Base-by-base conservation (phyloP, 2,888 invertebrate species). In the Nephrotoma flavescens region DNA sequence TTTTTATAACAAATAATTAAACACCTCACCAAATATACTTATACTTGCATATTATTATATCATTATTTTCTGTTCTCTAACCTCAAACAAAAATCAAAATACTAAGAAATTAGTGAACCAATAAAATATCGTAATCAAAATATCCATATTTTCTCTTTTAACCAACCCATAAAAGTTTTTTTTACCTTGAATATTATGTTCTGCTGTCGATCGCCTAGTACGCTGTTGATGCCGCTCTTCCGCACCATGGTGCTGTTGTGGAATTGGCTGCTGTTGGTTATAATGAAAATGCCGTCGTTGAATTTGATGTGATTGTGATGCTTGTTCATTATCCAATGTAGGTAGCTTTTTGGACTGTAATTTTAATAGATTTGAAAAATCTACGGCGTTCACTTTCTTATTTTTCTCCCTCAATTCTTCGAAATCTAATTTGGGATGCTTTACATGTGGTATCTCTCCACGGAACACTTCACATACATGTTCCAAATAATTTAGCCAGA, bases 401-500 rank as follows among this genome's bases (percentile, higher is more conserved):
- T 90, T 90, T 87, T 91, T 91, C 83, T 91, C 91, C 3, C 91
- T 90, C 87, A 92, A 88, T 87, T 92, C 91, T 19, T 90, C 89
- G 52, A 93, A 91, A 88, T 93, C 93, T 92, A 95, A 92, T 92
- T 95, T 95, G 4, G 95, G 94, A 91, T 95, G 95, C 90, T 95
- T 95, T 87, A 95, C 93, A 89, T 95, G 95, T 6, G 98, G 97
- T 89, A 97, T 96, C 92, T 98, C 97, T 85, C 97, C 97, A 89
- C 97, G 95, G 93, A 98, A 98, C 87, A 95, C 95, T 90, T 96
- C 95, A 92, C 98, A 98, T 88, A 98, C 95, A 91, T 97, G 96
- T 86, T 96, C 95, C 88, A 98, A 92, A 91, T 98, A 98, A 86
- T 96, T 95, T 19, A 97, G 94, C 92, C 92, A 92, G n/a, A 90